These are phyloP conservation scores for Montifringilla adamsi DNA, from an alignment of 2,113 vertebrate species.

Conservation along the genomic window DNA sequence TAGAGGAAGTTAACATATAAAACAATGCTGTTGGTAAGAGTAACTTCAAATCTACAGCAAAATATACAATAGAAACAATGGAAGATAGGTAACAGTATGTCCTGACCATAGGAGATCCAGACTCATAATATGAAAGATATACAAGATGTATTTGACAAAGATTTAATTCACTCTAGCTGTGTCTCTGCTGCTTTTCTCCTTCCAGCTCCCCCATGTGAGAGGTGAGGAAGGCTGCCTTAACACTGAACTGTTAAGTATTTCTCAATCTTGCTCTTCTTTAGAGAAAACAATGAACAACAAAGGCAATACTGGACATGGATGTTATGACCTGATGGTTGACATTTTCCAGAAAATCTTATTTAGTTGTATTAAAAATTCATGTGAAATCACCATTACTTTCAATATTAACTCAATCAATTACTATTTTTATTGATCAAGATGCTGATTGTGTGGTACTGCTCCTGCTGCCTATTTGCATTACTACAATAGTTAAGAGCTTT, in stretches of 20 bases:
- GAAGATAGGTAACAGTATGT: background rate
- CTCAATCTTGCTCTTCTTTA: background rate
- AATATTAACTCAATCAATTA: background rate
- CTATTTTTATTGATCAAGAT: background rate
- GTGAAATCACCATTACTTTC: background rate
- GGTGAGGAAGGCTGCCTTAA: slow-evolving; percentile 72
- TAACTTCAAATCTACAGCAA: background rate
- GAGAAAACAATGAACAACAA: background rate
- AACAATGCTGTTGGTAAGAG: background rate
- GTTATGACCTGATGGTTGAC: background rate
- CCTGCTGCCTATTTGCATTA: background rate
- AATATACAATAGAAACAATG: background rate
- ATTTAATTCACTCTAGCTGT: background rate
- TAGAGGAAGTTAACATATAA: background rate
- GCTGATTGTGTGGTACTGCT: background rate
- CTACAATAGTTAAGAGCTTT: background rate
- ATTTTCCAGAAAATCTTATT: background rate
- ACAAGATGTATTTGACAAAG: background rate
- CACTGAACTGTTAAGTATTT: slow-evolving; percentile 75
- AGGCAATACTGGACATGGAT: background rate
- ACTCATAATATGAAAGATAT: background rate
- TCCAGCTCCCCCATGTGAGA: slow-evolving; percentile 59
- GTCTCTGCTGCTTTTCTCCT: slow-evolving; percentile 15
- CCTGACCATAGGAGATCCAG: background rate
- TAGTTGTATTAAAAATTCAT: background rate